Evolutionary conservation across 2,113 vertebrate species (phyloP).

Genomic region (Cheirogaleus medius): DNA sequence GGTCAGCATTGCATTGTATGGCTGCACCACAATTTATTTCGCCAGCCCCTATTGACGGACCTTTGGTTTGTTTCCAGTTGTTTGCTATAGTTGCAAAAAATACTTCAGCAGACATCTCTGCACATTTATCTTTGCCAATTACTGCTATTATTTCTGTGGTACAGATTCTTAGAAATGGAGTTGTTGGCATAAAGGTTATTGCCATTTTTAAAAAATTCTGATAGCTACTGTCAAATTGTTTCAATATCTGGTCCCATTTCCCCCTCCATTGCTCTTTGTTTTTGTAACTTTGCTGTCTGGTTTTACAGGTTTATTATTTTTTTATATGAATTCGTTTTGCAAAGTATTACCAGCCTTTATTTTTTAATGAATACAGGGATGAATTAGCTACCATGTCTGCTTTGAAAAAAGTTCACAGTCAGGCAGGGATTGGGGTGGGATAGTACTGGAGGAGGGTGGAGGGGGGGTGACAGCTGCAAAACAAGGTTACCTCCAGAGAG

Average conservation of each 20-base stretch:
- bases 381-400: neutral
- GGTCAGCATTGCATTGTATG: neutral
- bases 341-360: neutral
- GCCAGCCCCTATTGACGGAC: neutral
- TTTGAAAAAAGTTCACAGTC: neutral
- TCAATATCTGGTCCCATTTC: neutral
- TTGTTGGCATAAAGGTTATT: neutral
- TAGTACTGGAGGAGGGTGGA: too few species aligned
- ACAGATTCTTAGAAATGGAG: conserved; percentile 9
- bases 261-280: neutral
- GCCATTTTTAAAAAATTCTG: neutral
- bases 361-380: neutral
- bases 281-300: neutral
- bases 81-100: neutral
- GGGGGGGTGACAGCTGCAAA: neutral
- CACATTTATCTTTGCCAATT: neutral
- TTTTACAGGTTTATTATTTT: neutral
- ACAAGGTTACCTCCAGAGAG: neutral
- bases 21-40: neutral
- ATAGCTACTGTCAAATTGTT: neutral
- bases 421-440: neutral
- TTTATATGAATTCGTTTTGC: conserved; percentile 1
- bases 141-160: neutral
- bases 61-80: conserved; percentile 25
- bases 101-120: neutral